phyloP scores from a whole-genome alignment of 1,140 invertebrate genomes.

The Drosophila quadrilineata region DNA sequence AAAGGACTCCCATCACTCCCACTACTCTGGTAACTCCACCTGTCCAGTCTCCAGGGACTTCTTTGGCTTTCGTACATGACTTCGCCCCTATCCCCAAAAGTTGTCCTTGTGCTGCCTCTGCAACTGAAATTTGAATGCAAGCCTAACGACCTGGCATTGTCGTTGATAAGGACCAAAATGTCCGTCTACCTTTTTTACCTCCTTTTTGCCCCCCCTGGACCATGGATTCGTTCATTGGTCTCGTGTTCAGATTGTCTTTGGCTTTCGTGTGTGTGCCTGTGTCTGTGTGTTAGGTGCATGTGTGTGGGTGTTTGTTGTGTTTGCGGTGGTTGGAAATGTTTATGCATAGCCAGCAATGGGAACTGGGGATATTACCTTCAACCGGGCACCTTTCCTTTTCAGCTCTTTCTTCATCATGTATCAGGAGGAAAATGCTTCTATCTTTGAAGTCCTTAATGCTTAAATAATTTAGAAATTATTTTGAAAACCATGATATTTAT shows the following conservation, averaged over 20 bases:
- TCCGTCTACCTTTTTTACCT: conserved; percentile 43
- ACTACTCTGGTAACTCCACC: too few species aligned
- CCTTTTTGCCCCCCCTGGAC: too few species aligned
- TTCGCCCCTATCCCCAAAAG: conserved; percentile 6
- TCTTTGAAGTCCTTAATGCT: too few species aligned
- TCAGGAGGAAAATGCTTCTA: too few species aligned
- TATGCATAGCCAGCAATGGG: conserved; percentile 44
- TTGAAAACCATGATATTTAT: too few species aligned
- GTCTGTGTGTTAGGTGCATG: too few species aligned
- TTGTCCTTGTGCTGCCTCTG: conserved; percentile 20
- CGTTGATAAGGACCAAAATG: conserved; percentile 70
- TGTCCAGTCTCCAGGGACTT: conserved; percentile 3
- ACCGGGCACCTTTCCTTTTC: conserved; percentile 11
- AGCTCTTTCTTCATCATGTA: too few species aligned
- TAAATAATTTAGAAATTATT: too few species aligned
- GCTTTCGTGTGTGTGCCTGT: conserved; percentile 12
- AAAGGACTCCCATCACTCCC: conserved; percentile 46
- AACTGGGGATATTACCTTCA: conserved; percentile 10
- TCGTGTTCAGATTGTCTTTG: conserved; percentile 16
- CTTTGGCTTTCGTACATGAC: conserved; percentile 37
- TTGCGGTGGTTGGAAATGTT: conserved; percentile 51
- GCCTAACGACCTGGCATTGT: conserved; percentile 76
- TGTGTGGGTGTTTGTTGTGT: too few species aligned
- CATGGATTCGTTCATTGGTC: neutral
- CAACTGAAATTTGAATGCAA: conserved; percentile 69